phyloP scores from a whole-genome alignment of 1,140 invertebrate species.

The Anoplolepis gracilipes region DNA sequence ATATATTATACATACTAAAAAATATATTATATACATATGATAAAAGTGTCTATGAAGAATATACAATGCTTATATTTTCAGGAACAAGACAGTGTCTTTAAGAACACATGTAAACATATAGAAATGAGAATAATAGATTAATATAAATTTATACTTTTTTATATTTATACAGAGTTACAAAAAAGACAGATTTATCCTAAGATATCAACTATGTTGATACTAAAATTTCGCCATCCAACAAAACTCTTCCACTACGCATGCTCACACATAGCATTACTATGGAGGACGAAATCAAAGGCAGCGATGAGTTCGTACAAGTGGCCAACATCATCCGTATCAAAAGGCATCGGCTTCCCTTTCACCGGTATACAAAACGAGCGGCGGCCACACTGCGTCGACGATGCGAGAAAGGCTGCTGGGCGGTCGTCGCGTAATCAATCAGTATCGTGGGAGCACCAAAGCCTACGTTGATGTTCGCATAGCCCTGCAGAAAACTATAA shows the following conservation, averaged over 20 bases:
- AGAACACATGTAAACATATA: not conserved
- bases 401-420: constrained; percentile 63
- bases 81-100: not conserved
- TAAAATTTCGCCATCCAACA: constrained; percentile 22
- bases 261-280: constrained; percentile 10
- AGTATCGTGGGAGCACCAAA: constrained; percentile 77
- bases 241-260: not conserved
- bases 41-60: not conserved
- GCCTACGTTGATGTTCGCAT: constrained; percentile 67
- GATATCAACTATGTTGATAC: not conserved
- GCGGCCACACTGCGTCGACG: constrained; percentile 62
- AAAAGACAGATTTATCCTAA: not conserved
- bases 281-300: constrained; percentile 42
- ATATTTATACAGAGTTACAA: not conserved
- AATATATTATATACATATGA: not conserved
- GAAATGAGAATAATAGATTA: not conserved
- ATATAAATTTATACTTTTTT: not conserved
- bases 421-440: constrained; percentile 80
- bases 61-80: not conserved
- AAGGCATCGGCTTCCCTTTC: constrained; percentile 79
- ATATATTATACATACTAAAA: no score
- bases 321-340: constrained; percentile 73
- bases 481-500: constrained; percentile 63
- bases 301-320: constrained; percentile 63
- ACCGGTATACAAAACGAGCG: constrained; percentile 67